These are phyloP conservation scores for Bombus confusus DNA, from an alignment of 1,140 invertebrate genomes.

Conservation along the genomic window DNA sequence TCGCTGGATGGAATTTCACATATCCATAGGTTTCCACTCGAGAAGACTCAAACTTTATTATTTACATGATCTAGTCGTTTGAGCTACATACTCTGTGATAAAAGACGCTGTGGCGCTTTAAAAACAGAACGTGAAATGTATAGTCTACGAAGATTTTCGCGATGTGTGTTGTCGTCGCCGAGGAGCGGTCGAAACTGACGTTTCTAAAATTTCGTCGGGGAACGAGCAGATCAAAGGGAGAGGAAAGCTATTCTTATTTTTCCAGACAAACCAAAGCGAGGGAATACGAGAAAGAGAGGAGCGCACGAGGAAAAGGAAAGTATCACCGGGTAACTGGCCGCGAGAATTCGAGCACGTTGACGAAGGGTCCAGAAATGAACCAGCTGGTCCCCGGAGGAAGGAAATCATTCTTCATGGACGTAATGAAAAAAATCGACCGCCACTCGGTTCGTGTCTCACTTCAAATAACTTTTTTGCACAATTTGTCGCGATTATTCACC, in stretches of 20 bases:
- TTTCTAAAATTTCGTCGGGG: background rate
- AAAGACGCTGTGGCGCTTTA: background rate
- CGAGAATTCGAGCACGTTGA: constrained; percentile 36
- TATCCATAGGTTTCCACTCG: background rate
- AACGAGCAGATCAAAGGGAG: background rate
- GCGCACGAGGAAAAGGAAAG: constrained; percentile 28
- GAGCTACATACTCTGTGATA: background rate
- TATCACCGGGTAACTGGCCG: constrained; percentile 30
- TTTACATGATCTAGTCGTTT: background rate
- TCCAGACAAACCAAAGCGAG: background rate
- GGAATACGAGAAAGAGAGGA: background rate
- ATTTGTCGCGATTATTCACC: background rate
- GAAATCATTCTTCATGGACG: background rate
- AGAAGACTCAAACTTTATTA: background rate
- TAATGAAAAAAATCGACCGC: background rate
- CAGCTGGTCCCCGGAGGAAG: background rate
- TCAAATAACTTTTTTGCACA: background rate
- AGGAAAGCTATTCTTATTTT: constrained; percentile 53
- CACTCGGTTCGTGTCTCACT: no score
- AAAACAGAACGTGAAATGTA: background rate
- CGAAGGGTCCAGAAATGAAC: constrained; percentile 54
- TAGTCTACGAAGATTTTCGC: background rate
- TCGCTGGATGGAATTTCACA: background rate
- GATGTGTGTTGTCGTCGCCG: constrained; percentile 1
- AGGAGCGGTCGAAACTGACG: constrained; percentile 27